phyloP scores from a whole-genome alignment of 2,113 vertebrate genomes.

The Trogon surrucura region DNA sequence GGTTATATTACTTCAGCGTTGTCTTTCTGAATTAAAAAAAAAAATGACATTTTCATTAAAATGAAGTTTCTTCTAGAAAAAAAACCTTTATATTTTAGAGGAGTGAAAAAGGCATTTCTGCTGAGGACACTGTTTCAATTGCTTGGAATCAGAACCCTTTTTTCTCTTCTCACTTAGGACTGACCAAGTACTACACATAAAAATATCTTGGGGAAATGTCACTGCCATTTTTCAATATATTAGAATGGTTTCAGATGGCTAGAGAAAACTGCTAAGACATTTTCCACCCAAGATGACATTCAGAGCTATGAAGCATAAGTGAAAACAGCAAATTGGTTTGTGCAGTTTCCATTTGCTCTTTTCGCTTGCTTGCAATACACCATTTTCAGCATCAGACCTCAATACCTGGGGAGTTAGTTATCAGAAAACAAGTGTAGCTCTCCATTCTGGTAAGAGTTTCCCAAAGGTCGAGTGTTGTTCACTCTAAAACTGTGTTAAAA shows the following conservation, averaged over 20 bases:
- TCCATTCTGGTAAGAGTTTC: background rate
- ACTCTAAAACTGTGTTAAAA: background rate
- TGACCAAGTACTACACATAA: background rate
- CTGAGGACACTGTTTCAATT: background rate
- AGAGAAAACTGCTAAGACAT: slow-evolving; percentile 42
- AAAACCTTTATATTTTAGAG: background rate
- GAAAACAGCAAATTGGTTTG: slow-evolving; percentile 48
- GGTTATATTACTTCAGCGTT: background rate
- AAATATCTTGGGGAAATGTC: slow-evolving; percentile 48
- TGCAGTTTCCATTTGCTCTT: slow-evolving; percentile 49
- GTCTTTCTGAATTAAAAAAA: background rate
- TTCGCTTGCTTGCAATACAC: slow-evolving; percentile 15
- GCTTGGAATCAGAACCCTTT: background rate
- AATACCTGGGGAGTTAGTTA: slow-evolving; percentile 16
- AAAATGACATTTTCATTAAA: background rate
- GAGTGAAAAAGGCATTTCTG: accelerated
- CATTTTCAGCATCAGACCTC: slow-evolving; percentile 17
- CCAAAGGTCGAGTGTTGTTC: background rate
- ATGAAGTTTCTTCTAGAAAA: background rate
- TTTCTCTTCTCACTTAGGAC: background rate
- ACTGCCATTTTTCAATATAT: slow-evolving; percentile 37
- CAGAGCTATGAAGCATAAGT: slow-evolving; percentile 49
- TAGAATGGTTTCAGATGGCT: slow-evolving; percentile 42
- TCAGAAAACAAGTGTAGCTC: background rate
- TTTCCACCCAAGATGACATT: slow-evolving; percentile 53